Percentiles rank a stretch among this genome's conserved stretches.
Conservation (phyloP, 1,140 invertebrate genomes). For the Drosophila prosaltans region DNA sequence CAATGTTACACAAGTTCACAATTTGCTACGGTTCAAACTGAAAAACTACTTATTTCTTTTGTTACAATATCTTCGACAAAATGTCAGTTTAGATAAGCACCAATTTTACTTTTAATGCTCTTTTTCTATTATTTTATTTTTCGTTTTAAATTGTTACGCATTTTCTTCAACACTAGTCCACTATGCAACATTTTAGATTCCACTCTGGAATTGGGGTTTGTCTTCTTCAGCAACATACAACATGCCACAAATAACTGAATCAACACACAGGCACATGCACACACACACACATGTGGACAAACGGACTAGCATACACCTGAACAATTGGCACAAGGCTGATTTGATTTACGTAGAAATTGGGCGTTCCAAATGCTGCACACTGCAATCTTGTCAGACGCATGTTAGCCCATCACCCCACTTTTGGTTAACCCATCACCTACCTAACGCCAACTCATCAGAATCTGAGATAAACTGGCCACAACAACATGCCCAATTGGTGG, state of each 20-base stretch:
- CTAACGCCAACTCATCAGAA: constrained; percentile 51
- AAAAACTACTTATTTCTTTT: too few species aligned
- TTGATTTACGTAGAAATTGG: constrained; percentile 45
- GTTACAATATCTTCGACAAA: too few species aligned
- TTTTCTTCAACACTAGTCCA: neutral
- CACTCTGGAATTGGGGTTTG: constrained; percentile 10
- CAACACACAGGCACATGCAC: neutral
- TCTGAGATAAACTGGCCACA: constrained; percentile 35
- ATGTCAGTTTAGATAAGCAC: too few species aligned
- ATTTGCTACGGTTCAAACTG: too few species aligned
- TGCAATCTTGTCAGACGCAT: constrained; percentile 52
- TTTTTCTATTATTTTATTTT: too few species aligned
- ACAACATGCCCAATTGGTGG: constrained; percentile 21
- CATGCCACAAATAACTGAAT: constrained; percentile 11
- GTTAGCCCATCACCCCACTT: constrained; percentile 22
- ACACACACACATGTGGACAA: constrained; percentile 23
- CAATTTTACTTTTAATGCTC: too few species aligned
- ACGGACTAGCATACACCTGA: constrained; percentile 3
- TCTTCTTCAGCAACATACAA: constrained; percentile 22
- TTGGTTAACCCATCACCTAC: constrained; percentile 25
- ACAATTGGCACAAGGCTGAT: constrained; percentile 43
- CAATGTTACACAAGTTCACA: too few species aligned
- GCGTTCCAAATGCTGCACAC: constrained; percentile 17
- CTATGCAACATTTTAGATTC: constrained; percentile 15
- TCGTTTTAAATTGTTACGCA: too few species aligned